phyloP scores from a whole-genome alignment of 53 echinoderm and acorn worm genomes.

The Temnopleurus reevesii region DNA sequence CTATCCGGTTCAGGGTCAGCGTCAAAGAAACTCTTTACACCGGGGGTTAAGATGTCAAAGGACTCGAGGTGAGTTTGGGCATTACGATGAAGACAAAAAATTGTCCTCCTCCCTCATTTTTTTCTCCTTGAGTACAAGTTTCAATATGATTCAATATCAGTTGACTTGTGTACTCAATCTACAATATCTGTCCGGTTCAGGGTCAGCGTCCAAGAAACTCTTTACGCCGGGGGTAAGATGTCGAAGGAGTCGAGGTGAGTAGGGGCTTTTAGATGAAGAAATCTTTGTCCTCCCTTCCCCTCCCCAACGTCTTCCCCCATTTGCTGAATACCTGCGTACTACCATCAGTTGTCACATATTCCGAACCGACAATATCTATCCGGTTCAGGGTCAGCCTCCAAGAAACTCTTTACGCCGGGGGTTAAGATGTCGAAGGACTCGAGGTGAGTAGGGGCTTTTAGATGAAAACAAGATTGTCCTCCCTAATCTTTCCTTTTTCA shows the following conservation, averaged over 20 bases:
- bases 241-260: constrained; percentile 14
- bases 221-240: constrained; percentile 35
- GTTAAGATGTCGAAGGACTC: background rate
- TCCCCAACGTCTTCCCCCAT: no score
- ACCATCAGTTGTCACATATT: no score
- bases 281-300: no score
- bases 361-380: constrained; percentile 67
- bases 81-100: no score
- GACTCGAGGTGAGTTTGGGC: constrained; percentile 44
- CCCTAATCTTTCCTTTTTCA: no score
- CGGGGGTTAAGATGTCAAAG: background rate
- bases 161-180: constrained; percentile 84
- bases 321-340: no score
- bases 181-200: constrained; percentile 62
- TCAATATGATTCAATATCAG: constrained; percentile 75
- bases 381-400: constrained; percentile 8
- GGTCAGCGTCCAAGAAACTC: constrained; percentile 7
- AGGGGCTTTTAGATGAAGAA: no score
- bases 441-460: no score
- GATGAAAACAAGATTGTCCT: no score
- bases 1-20: constrained; percentile 55
- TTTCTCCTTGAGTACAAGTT: constrained; percentile 92
- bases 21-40: constrained; percentile 31
- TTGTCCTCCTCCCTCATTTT: no score
- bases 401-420: constrained; percentile 45